Evolutionary conservation across 2,888 invertebrate genomes (phyloP), one percentile per base, ranked within the genome.

Genomic region (Heliconius charithonia): DNA sequence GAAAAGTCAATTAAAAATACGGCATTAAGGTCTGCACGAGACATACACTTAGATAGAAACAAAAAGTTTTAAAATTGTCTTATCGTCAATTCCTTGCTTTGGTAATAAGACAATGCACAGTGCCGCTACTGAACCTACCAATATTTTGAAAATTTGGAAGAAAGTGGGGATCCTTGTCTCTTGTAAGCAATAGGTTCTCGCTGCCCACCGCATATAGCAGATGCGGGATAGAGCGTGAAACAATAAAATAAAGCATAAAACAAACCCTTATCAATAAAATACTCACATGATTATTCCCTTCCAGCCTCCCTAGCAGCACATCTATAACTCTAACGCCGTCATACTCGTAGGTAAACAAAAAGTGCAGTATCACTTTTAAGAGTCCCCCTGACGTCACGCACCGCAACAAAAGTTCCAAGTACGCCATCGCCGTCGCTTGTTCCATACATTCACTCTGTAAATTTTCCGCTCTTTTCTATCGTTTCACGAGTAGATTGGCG

Each of bases 371-470:
- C 0, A 97, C 96, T 83, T 97, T 96, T 83, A 99, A 93, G 76
- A 99, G 94, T 0, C 98, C 97, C 0, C 98, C 97, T 84, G 98
- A 97, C 0, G 98, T 97, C 22, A 98, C 97, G 75, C 98, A 97
- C 72, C 99, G 96, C 82, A 99, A 91, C 85, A 98, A 97, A 83
- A 99, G 95, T 92, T 99, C 99, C 82, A 99, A 96, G 93, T 99
- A 99, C 12, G 98, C 98, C 87, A 98, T 98, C 16, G 99, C 98
- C 73, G 99, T 97, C 79, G 98, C 97, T 89, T 99, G 97, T 91
- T 99, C 99, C 83, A 97, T 97, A 84, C 97, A 96, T 80, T 98
- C 97, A 91, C 96, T 97, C 98, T 98, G 96, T 91, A 96, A 96
- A 92, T 93, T 86, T 86, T 87, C 91, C 87, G 89, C 89, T 90